These are phyloP conservation scores for Metopia argyrocephala DNA, from an alignment of 2,888 invertebrate species.

Conservation along the genomic window DNA sequence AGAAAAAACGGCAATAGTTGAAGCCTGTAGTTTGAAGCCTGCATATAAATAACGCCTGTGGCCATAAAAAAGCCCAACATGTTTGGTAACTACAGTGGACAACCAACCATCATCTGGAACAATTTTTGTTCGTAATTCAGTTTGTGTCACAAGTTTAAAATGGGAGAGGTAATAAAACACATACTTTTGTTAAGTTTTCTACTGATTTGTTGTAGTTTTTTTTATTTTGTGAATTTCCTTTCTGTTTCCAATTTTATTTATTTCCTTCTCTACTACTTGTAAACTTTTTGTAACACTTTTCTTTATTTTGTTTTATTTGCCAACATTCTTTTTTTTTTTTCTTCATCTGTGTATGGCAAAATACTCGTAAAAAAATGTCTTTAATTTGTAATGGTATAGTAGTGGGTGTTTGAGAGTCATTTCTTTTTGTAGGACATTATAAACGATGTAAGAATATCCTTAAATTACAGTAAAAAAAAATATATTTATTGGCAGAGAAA, in stretches of 20 bases:
- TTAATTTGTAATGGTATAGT: constrained; percentile 54
- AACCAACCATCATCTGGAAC: constrained; percentile 67
- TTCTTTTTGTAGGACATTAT: not conserved
- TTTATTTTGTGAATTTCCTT: too few species aligned
- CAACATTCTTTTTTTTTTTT: constrained; percentile 7
- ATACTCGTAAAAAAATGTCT: constrained; percentile 55
- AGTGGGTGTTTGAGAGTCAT: not conserved
- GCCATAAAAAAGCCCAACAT: constrained; percentile 76
- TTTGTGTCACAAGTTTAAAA: constrained; percentile 4
- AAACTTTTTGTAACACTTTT: too few species aligned
- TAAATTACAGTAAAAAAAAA: constrained; percentile 68
- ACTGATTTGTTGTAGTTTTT: constrained; percentile 2
- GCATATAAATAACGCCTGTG: constrained; percentile 78
- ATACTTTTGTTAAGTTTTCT: constrained; percentile 50
- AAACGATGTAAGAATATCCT: constrained; percentile 28
- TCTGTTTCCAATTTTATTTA: not conserved
- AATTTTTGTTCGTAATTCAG: constrained; percentile 27
- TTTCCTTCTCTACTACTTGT: not conserved
- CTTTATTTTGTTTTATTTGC: not conserved
- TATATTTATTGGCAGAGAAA: constrained; percentile 78
- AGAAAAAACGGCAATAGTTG: constrained; percentile 27
- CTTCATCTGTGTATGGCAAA: constrained; percentile 5
- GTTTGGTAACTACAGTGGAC: constrained; percentile 72
- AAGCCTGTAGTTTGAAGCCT: constrained; percentile 59
- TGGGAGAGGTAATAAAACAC: constrained; percentile 62